phyloP scores from a whole-genome alignment of 2,113 vertebrate species.

The Sardina pilchardus region DNA sequence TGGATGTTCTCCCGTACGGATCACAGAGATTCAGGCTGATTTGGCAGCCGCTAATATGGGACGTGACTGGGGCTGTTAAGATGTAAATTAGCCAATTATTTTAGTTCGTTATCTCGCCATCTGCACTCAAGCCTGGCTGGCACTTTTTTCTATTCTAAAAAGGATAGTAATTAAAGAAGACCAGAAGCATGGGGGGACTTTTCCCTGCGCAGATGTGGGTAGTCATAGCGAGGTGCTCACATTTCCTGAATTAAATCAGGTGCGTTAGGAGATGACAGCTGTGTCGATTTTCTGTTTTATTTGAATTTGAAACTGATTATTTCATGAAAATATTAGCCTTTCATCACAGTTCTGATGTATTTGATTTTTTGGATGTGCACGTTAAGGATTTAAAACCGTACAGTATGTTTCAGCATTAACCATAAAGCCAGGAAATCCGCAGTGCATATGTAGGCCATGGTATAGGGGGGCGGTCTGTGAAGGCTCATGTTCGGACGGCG shows the following conservation, averaged over 20 bases:
- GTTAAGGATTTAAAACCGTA: background rate
- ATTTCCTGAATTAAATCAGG: background rate
- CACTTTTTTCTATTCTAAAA: background rate
- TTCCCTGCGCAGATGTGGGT: background rate
- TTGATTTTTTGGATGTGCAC: background rate
- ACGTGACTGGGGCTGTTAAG: conserved; percentile 18
- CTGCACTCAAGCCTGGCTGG: conserved; percentile 24
- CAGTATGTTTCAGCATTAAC: background rate
- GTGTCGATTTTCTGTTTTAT: background rate
- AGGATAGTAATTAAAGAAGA: conserved; percentile 3
- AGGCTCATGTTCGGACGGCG: background rate
- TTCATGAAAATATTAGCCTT: background rate
- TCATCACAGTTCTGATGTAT: background rate
- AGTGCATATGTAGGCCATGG: background rate
- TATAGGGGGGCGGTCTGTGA: background rate
- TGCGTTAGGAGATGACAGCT: background rate
- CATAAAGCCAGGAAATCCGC: background rate
- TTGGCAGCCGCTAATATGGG: background rate
- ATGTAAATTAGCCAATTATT: conserved; percentile 40
- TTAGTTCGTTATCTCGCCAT: conserved; percentile 27
- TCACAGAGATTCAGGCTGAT: conserved; percentile 3
- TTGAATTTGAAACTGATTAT: background rate
- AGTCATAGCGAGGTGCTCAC: background rate
- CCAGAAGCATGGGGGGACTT: background rate
- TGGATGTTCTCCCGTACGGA: background rate